Conservation (phyloP, 2,888 invertebrate genomes). For the Ommatoiulus sabulosus region DNA sequence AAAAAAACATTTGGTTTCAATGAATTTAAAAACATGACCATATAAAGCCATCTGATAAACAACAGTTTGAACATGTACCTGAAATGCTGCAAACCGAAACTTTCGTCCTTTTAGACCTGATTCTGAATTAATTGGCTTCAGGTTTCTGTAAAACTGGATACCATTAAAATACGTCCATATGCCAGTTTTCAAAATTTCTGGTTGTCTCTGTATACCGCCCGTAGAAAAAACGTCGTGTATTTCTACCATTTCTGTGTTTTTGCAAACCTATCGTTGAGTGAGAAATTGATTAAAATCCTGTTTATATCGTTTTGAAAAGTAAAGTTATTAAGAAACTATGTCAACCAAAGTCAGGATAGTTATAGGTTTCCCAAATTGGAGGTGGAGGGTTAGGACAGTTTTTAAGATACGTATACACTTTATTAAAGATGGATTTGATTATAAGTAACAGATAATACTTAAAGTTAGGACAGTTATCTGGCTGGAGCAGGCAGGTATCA, state of each 20-base stretch:
- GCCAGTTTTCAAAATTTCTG: neutral
- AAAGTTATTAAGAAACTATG: too few species aligned
- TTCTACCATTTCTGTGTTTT: neutral
- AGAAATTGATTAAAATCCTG: too few species aligned
- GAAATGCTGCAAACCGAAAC: neutral
- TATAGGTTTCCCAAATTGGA: too few species aligned
- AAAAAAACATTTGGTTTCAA: neutral
- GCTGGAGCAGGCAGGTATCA: neutral
- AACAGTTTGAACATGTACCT: neutral
- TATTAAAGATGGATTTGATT: too few species aligned
- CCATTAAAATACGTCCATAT: neutral
- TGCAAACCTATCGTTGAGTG: neutral
- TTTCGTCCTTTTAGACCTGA: neutral
- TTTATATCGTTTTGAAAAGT: too few species aligned
- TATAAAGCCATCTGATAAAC: too few species aligned
- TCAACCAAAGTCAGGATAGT: too few species aligned
- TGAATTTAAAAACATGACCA: too few species aligned
- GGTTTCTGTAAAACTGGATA: neutral
- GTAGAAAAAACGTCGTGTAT: neutral
- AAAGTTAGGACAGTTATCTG: neutral
- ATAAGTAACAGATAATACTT: neutral
- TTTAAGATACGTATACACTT: too few species aligned
- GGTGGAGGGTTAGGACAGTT: too few species aligned
- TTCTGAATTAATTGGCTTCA: neutral
- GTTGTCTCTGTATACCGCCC: neutral